Evolutionary conservation across 2,888 invertebrate genomes (phyloP).

Genomic region (Chymomyza amoena): DNA sequence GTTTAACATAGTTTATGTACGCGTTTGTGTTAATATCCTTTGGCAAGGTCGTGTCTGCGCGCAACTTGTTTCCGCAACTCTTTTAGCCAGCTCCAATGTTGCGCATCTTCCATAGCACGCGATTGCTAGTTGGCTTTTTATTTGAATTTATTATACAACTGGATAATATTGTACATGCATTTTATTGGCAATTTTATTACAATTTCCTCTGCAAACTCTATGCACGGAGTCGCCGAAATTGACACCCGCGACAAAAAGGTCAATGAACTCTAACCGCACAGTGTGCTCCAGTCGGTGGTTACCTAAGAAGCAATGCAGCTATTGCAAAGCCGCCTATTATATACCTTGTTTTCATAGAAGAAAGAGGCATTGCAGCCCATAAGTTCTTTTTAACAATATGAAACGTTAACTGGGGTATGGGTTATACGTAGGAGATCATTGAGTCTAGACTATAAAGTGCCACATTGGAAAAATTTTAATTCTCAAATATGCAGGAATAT

Average conservation of each 20-base stretch:
- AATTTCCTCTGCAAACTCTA: conserved; percentile 51
- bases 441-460: no score
- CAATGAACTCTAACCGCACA: conserved; percentile 7
- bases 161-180: conserved; percentile 52
- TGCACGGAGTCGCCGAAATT: not conserved
- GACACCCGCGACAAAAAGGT: not conserved
- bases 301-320: conserved; percentile 18
- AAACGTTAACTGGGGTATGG: no score
- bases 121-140: conserved; percentile 11
- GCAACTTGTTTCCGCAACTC: conserved; percentile 41
- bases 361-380: no score
- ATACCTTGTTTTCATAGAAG: no score
- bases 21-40: conserved; percentile 42
- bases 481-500: no score
- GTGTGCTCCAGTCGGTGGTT: conserved; percentile 34
- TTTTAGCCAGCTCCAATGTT: conserved; percentile 16
- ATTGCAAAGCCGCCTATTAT: not conserved
- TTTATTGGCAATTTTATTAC: conserved; percentile 57
- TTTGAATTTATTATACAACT: conserved; percentile 39
- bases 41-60: conserved; percentile 46
- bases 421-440: no score
- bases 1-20: conserved; percentile 35
- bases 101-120: conserved; percentile 58
- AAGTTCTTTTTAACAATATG: no score
- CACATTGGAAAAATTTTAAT: no score